Conservation (phyloP, 2,113 vertebrate genomes). For the Podarcis raffonei region DNA sequence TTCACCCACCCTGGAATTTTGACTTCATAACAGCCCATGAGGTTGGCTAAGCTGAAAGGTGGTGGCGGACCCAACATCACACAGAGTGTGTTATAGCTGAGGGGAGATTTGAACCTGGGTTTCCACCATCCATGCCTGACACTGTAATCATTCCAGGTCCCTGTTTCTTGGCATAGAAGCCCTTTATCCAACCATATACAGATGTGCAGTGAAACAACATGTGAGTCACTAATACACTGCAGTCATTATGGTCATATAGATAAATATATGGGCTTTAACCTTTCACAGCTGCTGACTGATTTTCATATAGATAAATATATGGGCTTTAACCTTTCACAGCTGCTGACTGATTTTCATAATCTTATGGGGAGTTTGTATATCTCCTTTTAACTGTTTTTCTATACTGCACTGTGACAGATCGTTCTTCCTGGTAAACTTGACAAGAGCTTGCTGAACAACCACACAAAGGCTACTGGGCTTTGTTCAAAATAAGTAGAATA, state of each 20-base stretch:
- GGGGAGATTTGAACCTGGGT: neutral
- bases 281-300: neutral
- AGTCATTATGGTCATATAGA: neutral
- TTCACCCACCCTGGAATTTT: no score
- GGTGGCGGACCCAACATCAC: neutral
- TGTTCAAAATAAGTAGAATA: conserved; percentile 15
- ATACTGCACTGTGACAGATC: neutral
- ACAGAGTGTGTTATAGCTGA: neutral
- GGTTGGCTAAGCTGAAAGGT: neutral
- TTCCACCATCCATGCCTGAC: neutral
- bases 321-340: neutral
- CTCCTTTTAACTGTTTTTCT: neutral
- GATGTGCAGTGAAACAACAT: neutral
- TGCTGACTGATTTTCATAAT: conserved; percentile 4
- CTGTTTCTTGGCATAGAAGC: neutral
- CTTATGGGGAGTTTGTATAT: neutral
- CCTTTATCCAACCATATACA: no score
- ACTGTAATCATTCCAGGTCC: neutral
- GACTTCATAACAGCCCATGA: no score
- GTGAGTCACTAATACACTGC: neutral
- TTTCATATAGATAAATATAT: neutral
- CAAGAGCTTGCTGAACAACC: neutral
- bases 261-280: neutral
- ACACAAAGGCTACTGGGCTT: conserved; percentile 3
- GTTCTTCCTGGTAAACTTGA: neutral